Evolutionary conservation across 1,140 invertebrate genomes (phyloP).

Genomic region (Cotesia vestalis): DNA sequence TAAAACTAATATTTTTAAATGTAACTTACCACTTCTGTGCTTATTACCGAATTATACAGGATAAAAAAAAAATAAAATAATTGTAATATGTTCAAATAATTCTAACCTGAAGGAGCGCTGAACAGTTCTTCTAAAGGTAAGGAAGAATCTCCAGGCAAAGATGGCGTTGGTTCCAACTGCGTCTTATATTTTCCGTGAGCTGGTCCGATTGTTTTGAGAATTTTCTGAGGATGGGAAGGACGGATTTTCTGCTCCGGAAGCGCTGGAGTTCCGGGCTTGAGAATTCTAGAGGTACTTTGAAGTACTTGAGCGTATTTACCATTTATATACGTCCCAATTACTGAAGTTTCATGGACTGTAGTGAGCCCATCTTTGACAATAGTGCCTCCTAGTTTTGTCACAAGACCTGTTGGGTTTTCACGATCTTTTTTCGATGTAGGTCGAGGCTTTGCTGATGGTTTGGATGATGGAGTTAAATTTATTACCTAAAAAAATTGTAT

Average conservation of each 20-base stretch:
- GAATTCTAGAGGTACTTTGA: constrained; percentile 75
- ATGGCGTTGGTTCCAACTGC: constrained; percentile 72
- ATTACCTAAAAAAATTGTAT: constrained; percentile 54
- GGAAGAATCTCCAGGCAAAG: constrained; percentile 68
- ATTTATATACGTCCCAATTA: constrained; percentile 87
- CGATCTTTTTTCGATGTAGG: constrained; percentile 64
- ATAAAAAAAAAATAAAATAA: neutral
- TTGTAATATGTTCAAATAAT: neutral
- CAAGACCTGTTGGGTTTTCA: constrained; percentile 78
- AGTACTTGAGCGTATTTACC: constrained; percentile 87
- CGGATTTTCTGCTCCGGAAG: constrained; percentile 67
- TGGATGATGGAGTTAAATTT: constrained; percentile 62
- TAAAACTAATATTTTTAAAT: no score
- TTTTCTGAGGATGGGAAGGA: constrained; percentile 73
- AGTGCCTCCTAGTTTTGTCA: constrained; percentile 83
- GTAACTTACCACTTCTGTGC: no score
- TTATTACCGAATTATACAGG: no score
- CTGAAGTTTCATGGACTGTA: constrained; percentile 86
- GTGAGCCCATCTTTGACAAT: constrained; percentile 84
- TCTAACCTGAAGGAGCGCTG: constrained; percentile 50
- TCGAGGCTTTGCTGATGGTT: constrained; percentile 51
- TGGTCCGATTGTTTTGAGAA: constrained; percentile 78
- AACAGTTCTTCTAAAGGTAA: constrained; percentile 64
- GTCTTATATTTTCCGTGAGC: constrained; percentile 62
- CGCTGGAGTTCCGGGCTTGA: constrained; percentile 46